Conservation (phyloP, 2,888 invertebrate species). For the Chrysotoxum bicinctum region DNA sequence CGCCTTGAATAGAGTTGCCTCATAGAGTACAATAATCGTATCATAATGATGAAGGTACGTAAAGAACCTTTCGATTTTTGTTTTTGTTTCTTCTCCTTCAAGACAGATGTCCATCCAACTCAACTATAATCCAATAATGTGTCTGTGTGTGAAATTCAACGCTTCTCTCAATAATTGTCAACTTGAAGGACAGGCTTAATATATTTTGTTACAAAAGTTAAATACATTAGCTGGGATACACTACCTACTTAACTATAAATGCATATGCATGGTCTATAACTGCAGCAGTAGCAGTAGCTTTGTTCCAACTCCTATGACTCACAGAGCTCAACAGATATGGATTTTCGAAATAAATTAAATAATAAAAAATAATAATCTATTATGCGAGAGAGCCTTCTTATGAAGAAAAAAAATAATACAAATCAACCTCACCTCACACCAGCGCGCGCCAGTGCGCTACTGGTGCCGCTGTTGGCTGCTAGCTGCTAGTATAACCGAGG, state of each 20-base stretch:
- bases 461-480: constrained; percentile 35
- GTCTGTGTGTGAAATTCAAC: constrained; percentile 13
- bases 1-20: constrained; percentile 19
- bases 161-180: constrained; percentile 29
- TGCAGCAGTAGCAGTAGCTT: constrained; percentile 28
- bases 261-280: constrained; percentile 6
- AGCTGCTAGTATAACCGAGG: constrained; percentile 45
- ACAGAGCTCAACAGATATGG: constrained; percentile 44
- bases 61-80: constrained; percentile 5
- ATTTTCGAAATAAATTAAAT: constrained; percentile 63
- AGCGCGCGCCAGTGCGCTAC: constrained; percentile 24
- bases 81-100: not conserved
- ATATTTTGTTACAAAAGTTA: not conserved
- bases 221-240: constrained; percentile 36
- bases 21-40: not conserved
- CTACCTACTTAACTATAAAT: constrained; percentile 6
- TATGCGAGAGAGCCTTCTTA: constrained; percentile 61
- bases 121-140: constrained; percentile 30
- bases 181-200: constrained; percentile 48
- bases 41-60: not conserved
- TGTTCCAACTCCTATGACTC: constrained; percentile 55
- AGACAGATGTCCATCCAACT: constrained; percentile 11
- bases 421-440: constrained; percentile 45
- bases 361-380: constrained; percentile 47
- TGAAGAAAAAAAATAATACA: constrained; percentile 28